phyloP scores from a whole-genome alignment of 2,113 vertebrate genomes.

The Brachyhypopomus occidentalis region DNA sequence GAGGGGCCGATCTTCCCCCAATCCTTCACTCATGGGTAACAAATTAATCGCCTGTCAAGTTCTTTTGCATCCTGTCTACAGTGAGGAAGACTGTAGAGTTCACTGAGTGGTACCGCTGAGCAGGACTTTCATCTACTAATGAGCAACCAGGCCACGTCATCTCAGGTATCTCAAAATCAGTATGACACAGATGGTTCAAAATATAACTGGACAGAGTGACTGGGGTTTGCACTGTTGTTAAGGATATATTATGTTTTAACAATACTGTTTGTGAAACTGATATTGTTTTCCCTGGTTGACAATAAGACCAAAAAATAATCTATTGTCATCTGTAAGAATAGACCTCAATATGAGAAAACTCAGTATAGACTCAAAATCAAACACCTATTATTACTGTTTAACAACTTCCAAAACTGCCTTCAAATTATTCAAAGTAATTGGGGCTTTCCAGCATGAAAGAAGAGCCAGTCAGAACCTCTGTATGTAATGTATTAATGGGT shows the following conservation, averaged over 20 bases:
- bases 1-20: constrained; percentile 59
- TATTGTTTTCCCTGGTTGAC: not conserved
- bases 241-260: not conserved
- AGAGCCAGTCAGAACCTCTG: not conserved
- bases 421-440: constrained; percentile 8
- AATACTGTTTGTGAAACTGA: not conserved
- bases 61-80: constrained; percentile 8
- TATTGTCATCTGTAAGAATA: too few species aligned
- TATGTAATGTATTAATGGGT: not conserved
- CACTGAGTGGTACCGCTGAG: not conserved
- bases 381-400: constrained; percentile 20
- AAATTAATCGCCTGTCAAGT: constrained; percentile 41
- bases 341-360: constrained; percentile 24
- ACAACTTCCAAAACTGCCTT: constrained; percentile 8
- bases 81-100: not conserved
- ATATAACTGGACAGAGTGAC: not conserved
- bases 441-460: not conserved
- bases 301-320: not conserved
- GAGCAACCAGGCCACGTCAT: not conserved
- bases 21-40: constrained; percentile 44
- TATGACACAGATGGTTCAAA: not conserved
- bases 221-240: not conserved
- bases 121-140: not conserved
- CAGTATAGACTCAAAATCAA: constrained; percentile 32
- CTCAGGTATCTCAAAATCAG: not conserved